phyloP scores from a whole-genome alignment of 2,888 invertebrate genomes.

The Drymonia ruficornis region DNA sequence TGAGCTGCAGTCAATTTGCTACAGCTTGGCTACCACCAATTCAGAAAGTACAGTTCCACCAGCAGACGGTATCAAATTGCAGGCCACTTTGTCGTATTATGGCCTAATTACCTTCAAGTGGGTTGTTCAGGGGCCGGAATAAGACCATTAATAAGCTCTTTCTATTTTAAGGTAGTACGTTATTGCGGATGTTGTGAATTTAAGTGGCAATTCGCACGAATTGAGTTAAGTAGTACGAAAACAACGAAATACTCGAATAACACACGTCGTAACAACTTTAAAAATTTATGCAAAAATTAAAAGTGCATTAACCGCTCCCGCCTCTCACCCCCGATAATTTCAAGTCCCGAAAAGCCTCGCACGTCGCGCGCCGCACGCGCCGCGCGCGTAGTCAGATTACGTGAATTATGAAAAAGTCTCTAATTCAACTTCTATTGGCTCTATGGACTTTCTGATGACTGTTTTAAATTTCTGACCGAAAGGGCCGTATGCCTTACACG shows the following conservation, averaged over 20 bases:
- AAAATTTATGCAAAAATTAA: too few species aligned
- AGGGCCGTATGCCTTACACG: too few species aligned
- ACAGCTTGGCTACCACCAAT: background rate
- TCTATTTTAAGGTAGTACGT: background rate
- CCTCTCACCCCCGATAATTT: too few species aligned
- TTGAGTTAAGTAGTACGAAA: background rate
- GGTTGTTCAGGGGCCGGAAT: conserved; percentile 1
- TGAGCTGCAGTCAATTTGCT: too few species aligned
- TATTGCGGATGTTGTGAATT: background rate
- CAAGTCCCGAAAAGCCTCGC: too few species aligned
- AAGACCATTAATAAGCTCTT: background rate
- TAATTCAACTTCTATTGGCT: too few species aligned
- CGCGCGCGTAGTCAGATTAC: too few species aligned
- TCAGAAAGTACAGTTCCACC: background rate
- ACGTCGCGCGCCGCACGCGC: too few species aligned
- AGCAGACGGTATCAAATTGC: conserved; percentile 1
- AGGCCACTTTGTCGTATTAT: background rate
- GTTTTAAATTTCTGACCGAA: too few species aligned
- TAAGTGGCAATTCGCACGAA: background rate
- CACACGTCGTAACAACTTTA: background rate
- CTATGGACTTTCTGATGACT: too few species aligned
- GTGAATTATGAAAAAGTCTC: too few species aligned
- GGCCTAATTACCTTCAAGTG: conserved; percentile 4
- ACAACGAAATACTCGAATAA: background rate
- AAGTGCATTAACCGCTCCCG: too few species aligned